Base-by-base conservation (phyloP, 2,888 invertebrate genomes). In the Agriotes lineatus region DNA sequence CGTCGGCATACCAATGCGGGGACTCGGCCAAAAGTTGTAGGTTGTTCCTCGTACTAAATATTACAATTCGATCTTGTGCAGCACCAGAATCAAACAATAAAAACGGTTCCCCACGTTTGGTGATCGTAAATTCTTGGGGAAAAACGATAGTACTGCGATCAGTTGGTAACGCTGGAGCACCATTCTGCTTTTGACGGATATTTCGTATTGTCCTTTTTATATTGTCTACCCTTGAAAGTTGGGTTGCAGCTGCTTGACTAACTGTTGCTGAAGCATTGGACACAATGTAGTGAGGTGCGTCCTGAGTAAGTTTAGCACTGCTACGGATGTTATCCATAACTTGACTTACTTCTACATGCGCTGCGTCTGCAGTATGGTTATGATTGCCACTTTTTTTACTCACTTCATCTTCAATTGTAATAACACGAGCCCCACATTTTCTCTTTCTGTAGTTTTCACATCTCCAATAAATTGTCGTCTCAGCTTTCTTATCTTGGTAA, bases 1-100 rank as follows among this genome's bases (percentile, higher is more conserved):
- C 73, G 18, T 73, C 71, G 9, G 52, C 50, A 44, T 59, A 69
- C 74, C 70, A 74, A 57, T 60, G 54, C 37, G n/a, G 30, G 5
- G 30, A 30, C 30, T 30, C 30, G 30, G 30, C 30, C 9, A 30
- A 30, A 30, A 7, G 37, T 37, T 37, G 37, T 7, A 37, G n/a
- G 37, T 37, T 37, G 3, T n/a, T 5, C n/a, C 6, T 37, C n/a
- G 37, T 37, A 30, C n/a, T 4, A 37, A 37, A 37, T 7, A 50
- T 50, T n/a, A 54, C 10, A 20, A 30, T 54, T 7, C 60, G 25
- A 16, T 60, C 48, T 48, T 48, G 33, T 2, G 20, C 35, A 7
- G 14, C 22, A n/a, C 60, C 60, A 14, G 45, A 45, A 60, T 60
- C 60, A 44, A 19, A 60, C 19, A 59, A 18, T 19, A 59, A 44